Evolutionary conservation across 2,888 invertebrate genomes (phyloP).

Genomic region (Apodemia hepburni): DNA sequence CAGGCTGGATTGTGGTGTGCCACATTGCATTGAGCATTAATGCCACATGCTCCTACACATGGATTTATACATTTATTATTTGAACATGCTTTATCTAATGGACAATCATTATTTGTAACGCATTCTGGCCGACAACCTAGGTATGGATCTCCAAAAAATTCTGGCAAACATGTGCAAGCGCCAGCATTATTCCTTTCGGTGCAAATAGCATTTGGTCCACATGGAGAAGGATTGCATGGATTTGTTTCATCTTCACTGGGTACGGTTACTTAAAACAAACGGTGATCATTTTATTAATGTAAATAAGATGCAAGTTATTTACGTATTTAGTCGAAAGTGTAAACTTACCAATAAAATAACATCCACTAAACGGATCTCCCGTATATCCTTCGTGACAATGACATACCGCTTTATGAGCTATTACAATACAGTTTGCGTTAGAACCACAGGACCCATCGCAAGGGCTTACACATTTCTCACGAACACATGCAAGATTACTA

Average conservation of each 20-base stretch:
- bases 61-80: conserved; percentile 93
- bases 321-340: not conserved
- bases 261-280: conserved; percentile 65
- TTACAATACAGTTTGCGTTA: conserved; percentile 88
- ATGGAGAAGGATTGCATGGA: conserved; percentile 93
- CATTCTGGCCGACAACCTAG: conserved; percentile 93
- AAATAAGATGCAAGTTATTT: not conserved
- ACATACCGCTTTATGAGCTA: conserved; percentile 92
- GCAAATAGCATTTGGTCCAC: conserved; percentile 92
- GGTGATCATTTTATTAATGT: conserved; percentile 18
- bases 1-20: conserved; percentile 92
- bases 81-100: conserved; percentile 87
- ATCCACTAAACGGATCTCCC: conserved; percentile 92
- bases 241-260: conserved; percentile 83
- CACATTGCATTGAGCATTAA: conserved; percentile 89
- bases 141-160: conserved; percentile 93
- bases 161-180: conserved; percentile 89
- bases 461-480: conserved; percentile 90
- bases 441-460: conserved; percentile 92
- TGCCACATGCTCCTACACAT: conserved; percentile 90
- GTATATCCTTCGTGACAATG: conserved; percentile 89
- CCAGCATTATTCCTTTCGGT: conserved; percentile 91
- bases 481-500: conserved; percentile 90
- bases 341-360: conserved; percentile 71
- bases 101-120: conserved; percentile 90